Base-by-base conservation (phyloP, 2,113 vertebrate species). In the Anarhynchus alexandrinus region DNA sequence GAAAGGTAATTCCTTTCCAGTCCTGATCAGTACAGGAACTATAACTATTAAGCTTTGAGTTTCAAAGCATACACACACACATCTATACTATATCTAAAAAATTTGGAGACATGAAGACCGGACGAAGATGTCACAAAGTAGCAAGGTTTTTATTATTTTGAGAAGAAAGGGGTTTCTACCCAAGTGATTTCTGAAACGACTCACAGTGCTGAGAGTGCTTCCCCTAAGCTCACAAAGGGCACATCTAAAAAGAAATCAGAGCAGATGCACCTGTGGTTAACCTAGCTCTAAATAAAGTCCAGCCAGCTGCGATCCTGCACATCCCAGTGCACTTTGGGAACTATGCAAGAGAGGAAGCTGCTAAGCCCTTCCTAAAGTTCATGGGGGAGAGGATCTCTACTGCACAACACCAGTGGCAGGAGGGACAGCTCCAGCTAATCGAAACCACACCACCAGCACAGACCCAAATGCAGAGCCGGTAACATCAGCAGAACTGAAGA, bases 251-350 rank as follows among this genome's bases (percentile, higher is more conserved):
- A 38, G 59, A 85, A 94, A 95, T 67, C 83, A 85, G 87, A 94
- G 92, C 85, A 96, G 85, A 88, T 58, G 87, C 85, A 90, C 73
- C 82, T 71, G 82, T 49, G 73, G 85, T 72, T 93, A 92, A 95
- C 70, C 69, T 57, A 86, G 49, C 87, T 90, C 92, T 88, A 96
- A 95, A 91, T 91, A 87, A 78, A 84, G 42, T 36, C 86, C 76
- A 71, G 86, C 57, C 92, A 94, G 69, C 51, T 91, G 91, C 42
- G 11, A 45, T 79, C 71, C 67, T 36, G 57, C 66, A 77, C 69
- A 83, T 70, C 76, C 42, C 76, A 71, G 59, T 10, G 11, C 36
- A 21, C 72, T 92, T 59, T 47, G 40, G 69, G 73, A 91, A 65
- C 65, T 79, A 88, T 65, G 80, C 76, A 86, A 74, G 61, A 93